Percentiles rank a stretch among this genome's conserved stretches.
phyloP scores from a whole-genome alignment of 2,888 invertebrate genomes.

The Polia nebulosa region DNA sequence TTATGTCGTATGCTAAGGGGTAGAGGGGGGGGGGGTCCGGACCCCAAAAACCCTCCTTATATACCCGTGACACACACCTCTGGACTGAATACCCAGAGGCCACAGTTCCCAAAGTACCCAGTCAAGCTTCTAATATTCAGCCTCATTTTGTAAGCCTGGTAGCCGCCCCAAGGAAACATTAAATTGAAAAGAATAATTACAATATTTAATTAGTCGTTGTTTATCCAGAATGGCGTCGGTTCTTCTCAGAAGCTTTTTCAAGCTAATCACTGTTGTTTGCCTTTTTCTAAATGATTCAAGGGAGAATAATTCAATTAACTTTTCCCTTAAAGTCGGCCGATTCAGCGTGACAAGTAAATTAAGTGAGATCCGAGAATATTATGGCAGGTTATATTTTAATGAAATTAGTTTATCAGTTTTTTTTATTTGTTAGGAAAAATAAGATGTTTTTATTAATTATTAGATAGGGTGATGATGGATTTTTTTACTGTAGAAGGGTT shows the following conservation, averaged over 20 bases:
- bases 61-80: too few species aligned
- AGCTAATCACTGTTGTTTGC: constrained; percentile 44
- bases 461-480: not conserved
- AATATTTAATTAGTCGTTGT: constrained; percentile 40
- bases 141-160: not conserved
- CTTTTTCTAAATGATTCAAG: constrained; percentile 40
- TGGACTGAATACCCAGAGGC: not conserved
- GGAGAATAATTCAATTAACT: constrained; percentile 55
- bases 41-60: too few species aligned
- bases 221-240: constrained; percentile 21
- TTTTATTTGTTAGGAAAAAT: not conserved
- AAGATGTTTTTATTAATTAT: not conserved
- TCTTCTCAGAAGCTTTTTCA: constrained; percentile 20
- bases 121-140: not conserved
- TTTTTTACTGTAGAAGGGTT: not conserved
- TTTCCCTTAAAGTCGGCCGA: constrained; percentile 25
- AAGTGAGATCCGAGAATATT: constrained; percentile 22
- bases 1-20: too few species aligned
- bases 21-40: too few species aligned
- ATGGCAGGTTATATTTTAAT: constrained; percentile 14
- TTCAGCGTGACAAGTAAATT: constrained; percentile 46
- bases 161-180: not conserved
- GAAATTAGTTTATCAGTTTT: constrained; percentile 23
- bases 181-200: constrained; percentile 39
- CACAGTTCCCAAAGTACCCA: too few species aligned